Conservation (phyloP, 2,888 invertebrate genomes). For the Argynnis bischoffii region DNA sequence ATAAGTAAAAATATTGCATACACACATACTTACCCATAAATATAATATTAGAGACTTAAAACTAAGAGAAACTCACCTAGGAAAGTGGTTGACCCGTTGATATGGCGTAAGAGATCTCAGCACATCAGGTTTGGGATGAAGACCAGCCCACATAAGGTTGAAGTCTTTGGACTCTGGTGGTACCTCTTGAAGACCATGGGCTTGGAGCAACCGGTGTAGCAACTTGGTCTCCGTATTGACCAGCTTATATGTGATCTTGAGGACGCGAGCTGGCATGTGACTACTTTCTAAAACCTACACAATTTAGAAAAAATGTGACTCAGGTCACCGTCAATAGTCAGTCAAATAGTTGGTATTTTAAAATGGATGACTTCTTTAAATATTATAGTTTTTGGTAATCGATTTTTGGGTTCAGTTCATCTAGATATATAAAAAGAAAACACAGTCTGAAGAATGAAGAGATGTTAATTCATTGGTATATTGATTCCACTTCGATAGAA, state of each 20-base stretch:
- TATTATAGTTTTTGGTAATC: no score
- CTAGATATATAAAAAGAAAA: no score
- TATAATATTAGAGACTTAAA: background rate
- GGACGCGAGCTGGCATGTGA: constrained; percentile 85
- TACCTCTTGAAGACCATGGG: constrained; percentile 89
- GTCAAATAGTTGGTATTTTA: no score
- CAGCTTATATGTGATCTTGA: constrained; percentile 90
- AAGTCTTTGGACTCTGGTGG: constrained; percentile 85
- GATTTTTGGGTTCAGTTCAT: no score
- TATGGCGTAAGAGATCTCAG: constrained; percentile 91
- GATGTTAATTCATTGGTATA: no score
- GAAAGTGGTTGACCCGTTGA: constrained; percentile 98
- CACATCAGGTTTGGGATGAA: constrained; percentile 95
- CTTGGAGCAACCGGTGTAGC: constrained; percentile 87
- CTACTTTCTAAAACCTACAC: constrained; percentile 69
- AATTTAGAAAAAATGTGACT: constrained; percentile 2
- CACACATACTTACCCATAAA: no score
- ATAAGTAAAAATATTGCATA: no score
- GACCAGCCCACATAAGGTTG: constrained; percentile 95
- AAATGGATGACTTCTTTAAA: no score
- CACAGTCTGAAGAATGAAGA: no score
- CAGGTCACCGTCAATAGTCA: background rate
- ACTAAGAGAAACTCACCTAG: constrained; percentile 80
- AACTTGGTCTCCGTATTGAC: constrained; percentile 92
- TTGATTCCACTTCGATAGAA: no score